phyloP scores from a whole-genome alignment of 2,113 vertebrate genomes.

The Meriones unguiculatus region DNA sequence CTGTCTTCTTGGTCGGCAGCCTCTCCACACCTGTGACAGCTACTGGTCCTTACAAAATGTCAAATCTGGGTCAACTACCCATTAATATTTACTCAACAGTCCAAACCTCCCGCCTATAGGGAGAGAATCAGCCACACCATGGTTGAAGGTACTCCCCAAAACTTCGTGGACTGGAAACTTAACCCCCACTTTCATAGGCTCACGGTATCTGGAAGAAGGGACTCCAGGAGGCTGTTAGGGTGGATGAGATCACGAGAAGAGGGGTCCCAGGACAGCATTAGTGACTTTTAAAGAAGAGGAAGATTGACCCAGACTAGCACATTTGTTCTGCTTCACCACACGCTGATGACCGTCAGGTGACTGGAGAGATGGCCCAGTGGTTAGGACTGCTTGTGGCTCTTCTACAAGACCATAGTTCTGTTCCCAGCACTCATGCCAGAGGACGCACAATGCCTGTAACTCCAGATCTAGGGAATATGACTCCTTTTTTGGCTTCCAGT shows the following conservation, averaged over 20 bases:
- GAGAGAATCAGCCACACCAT: background rate
- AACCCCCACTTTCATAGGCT: background rate
- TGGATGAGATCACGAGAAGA: background rate
- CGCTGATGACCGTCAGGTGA: background rate
- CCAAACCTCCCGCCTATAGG: accelerated
- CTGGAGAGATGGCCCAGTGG: background rate
- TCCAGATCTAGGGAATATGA: background rate
- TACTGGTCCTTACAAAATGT: background rate
- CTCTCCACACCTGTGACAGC: background rate
- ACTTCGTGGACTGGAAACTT: background rate
- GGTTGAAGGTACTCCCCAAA: background rate
- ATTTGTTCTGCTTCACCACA: background rate
- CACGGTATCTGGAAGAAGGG: background rate
- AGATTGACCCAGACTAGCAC: background rate
- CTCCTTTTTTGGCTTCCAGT: background rate
- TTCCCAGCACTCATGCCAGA: background rate
- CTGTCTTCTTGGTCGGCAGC: background rate
- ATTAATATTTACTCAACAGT: background rate
- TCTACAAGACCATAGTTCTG: background rate
- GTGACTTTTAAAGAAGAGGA: background rate
- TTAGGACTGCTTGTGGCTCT: background rate
- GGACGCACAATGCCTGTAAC: background rate
- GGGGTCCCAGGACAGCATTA: background rate
- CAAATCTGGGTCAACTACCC: background rate
- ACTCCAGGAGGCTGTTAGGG: background rate